A percentile compares a stretch with the other conserved stretches of the same genome.
These are phyloP conservation scores for Barnardius zonarius DNA, from an alignment of 2,113 vertebrate species.

Conservation along the genomic window DNA sequence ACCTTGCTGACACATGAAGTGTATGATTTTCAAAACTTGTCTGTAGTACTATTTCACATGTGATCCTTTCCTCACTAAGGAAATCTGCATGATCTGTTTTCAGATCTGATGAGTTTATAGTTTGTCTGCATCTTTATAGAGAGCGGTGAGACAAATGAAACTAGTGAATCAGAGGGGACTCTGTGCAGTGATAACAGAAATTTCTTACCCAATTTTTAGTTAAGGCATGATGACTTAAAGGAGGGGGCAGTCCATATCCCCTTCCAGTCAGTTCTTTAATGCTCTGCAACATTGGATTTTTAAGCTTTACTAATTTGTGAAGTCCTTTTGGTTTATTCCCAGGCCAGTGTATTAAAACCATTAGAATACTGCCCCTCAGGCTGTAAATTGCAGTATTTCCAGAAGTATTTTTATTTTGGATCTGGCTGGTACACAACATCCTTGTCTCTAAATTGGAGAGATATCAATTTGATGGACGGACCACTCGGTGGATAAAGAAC, in stretches of 20 bases:
- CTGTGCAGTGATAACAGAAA: constrained; percentile 53
- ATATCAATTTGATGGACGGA: too few relatives aligned
- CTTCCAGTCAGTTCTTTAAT: constrained; percentile 41
- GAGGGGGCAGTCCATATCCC: not conserved
- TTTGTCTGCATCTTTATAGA: constrained; percentile 47
- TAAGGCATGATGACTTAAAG: constrained; percentile 62
- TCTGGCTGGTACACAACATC: not conserved
- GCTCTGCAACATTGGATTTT: not conserved
- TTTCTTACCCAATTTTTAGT: constrained; percentile 60
- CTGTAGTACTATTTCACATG: constrained; percentile 10
- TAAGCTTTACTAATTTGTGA: not conserved
- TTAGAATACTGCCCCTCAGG: not conserved
- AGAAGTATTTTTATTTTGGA: not conserved
- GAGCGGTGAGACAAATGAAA: constrained; percentile 62
- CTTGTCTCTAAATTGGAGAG: too few relatives aligned
- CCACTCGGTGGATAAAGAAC: too few relatives aligned
- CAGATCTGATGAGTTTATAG: constrained; percentile 57
- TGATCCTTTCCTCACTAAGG: constrained; percentile 44
- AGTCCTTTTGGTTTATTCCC: not conserved
- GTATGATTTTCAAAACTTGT: constrained; percentile 8
- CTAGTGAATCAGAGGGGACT: constrained; percentile 51
- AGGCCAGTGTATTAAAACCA: not conserved
- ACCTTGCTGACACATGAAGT: not conserved
- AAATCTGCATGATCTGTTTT: constrained; percentile 46
- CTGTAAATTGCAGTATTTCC: not conserved